Base-by-base conservation (phyloP, 2,888 invertebrate species). In the Temnothorax rugatulus region DNA sequence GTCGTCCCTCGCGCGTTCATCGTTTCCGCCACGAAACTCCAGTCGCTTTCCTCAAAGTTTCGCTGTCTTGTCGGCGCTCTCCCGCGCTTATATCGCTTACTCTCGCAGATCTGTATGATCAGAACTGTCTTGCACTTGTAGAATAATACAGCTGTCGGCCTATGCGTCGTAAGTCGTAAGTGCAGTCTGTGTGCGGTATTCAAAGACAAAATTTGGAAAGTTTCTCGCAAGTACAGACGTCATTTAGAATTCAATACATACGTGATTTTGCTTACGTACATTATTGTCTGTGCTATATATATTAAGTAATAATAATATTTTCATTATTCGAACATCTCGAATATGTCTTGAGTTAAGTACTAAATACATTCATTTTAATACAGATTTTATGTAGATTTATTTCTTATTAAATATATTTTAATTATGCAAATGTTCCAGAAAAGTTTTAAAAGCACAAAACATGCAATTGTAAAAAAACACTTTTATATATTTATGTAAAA, bases 1-100 rank as follows among this genome's bases (percentile, higher is more conserved):
- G 94, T 94, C 92, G 91, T 86, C 88, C 90, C 93, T 93, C 93
- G 92, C 93, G 92, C 93, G 92, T 91, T 92, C 93, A 90, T 91
- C 93, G 91, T 90, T 93, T 93, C 92, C 91, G 92, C 90, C 86
- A 90, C 85, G 88, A 18, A 86, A 90, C 88, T 87, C 88, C 90
- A 90, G 88, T 89, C 91, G 88, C 84, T 71, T 87, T 88, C 83
- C 88, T 85, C 61, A 84, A 90, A 88, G 84, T 90, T 90, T 66
- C 47, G 34, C 59, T 21, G 11, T 38, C 13, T 34, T 15, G 79
- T 41, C 71, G 34, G 29, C 61, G 29, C 52, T 34, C 44, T n/a
- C 34, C 5, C 8, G 47, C 44, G 8, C 47, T 47, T 13, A 68
- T 21, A 47, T 83, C 66, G 44, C 47, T 61, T 64, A 13, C 44